phyloP scores from a whole-genome alignment of 2,888 invertebrate species.

The Eupithecia abbreviata region DNA sequence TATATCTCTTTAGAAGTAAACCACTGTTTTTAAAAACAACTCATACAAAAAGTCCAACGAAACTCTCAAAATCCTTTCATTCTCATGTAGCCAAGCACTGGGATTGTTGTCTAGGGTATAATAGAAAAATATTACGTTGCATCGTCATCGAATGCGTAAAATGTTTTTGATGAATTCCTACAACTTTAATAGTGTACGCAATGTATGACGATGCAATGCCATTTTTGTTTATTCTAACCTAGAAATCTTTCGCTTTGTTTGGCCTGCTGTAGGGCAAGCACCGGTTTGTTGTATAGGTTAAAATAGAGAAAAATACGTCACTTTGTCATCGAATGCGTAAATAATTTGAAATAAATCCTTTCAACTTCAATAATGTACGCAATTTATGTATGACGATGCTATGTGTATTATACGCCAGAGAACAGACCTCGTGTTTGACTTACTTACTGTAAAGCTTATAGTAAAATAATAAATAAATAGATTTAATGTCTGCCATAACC shows the following conservation, averaged over 20 bases:
- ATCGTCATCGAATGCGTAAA: not conserved
- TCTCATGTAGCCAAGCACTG: not conserved
- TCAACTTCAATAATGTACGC: not conserved
- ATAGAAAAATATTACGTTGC: not conserved
- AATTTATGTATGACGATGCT: not conserved
- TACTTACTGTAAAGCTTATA: not conserved
- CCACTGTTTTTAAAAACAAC: not conserved
- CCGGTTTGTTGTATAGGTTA: not conserved
- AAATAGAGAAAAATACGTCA: not conserved
- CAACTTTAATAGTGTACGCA: not conserved
- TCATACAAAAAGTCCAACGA: not conserved
- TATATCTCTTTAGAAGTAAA: not conserved
- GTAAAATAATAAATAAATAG: not conserved
- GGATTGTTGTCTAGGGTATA: not conserved
- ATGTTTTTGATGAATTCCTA: not conserved
- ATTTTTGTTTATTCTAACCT: not conserved
- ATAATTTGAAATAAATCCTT: not conserved
- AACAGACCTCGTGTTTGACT: not conserved
- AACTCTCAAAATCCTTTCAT: not conserved
- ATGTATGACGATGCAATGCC: not conserved
- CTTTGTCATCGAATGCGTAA: not conserved
- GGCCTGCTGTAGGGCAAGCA: not conserved
- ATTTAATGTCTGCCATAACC: constrained; percentile 63
- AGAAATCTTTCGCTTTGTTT: not conserved
- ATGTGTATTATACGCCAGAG: not conserved